A percentile compares a stretch with the other conserved stretches of the same genome.
Conservation (phyloP, 2,113 vertebrate genomes). For the Prunella himalayana region DNA sequence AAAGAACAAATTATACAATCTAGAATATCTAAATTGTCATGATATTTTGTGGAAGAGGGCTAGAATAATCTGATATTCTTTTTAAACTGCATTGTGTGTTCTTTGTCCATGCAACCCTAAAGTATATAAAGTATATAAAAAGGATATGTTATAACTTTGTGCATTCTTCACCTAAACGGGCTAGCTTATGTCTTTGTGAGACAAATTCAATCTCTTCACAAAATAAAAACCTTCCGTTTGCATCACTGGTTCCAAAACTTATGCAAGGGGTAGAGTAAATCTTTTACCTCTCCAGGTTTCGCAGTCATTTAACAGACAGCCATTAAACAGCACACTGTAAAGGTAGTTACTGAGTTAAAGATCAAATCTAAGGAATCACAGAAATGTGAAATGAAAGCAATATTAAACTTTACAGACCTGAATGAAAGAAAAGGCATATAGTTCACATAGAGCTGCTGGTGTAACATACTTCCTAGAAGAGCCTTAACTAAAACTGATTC, state of each 20-base stretch:
- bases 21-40: background rate
- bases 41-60: background rate
- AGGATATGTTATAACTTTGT: background rate
- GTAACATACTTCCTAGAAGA: background rate
- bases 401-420: background rate
- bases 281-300: background rate
- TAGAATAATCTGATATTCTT: background rate
- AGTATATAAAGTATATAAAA: background rate
- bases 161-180: background rate
- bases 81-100: background rate
- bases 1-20: background rate
- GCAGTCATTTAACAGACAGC: background rate
- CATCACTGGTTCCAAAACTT: background rate
- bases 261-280: background rate
- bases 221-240: background rate
- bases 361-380: background rate
- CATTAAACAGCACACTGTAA: background rate
- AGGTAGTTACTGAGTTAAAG: background rate
- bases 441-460: background rate
- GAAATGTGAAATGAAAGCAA: background rate
- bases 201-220: background rate
- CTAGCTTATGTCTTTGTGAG: background rate
- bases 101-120: background rate
- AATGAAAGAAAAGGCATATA: background rate
- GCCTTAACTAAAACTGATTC: background rate